A percentile compares a stretch with the other conserved stretches of the same genome.
Evolutionary conservation across 2,113 vertebrate genomes (phyloP).

Genomic region (Dasyprocta punctata): DNA sequence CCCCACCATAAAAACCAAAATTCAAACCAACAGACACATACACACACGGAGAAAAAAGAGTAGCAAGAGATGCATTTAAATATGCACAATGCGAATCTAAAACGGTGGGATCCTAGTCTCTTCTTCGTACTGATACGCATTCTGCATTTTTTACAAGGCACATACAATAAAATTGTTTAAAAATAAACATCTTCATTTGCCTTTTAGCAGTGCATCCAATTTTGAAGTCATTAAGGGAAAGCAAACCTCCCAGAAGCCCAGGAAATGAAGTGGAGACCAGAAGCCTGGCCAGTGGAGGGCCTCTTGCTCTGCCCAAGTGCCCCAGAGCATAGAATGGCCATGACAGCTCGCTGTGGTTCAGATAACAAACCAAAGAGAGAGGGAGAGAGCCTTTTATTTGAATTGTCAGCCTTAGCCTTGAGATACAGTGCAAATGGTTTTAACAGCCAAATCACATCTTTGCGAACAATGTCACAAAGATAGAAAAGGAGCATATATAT

Average conservation of each 20-base stretch:
- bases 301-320: not conserved
- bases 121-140: not conserved
- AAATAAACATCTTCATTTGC: conserved; percentile 12
- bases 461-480: conserved; percentile 78
- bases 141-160: not conserved
- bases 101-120: not conserved
- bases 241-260: not conserved
- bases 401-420: conserved; percentile 77
- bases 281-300: not conserved
- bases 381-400: conserved; percentile 70
- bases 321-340: not conserved
- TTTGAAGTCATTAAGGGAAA: conserved; percentile 43
- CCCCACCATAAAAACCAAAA: not conserved
- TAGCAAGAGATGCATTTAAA: not conserved
- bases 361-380: conserved; percentile 69
- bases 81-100: not conserved
- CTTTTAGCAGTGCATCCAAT: conserved; percentile 1
- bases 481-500: conserved; percentile 68
- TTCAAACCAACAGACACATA: not conserved
- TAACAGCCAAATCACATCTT: conserved; percentile 80
- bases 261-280: not conserved
- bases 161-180: conserved; percentile 36
- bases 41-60: not conserved
- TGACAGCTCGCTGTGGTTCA: conserved; percentile 32
- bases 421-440: conserved; percentile 73